These are phyloP conservation scores for Aradophagus sp. DNA, from an alignment of 1,140 invertebrate species.

Conservation along the genomic window DNA sequence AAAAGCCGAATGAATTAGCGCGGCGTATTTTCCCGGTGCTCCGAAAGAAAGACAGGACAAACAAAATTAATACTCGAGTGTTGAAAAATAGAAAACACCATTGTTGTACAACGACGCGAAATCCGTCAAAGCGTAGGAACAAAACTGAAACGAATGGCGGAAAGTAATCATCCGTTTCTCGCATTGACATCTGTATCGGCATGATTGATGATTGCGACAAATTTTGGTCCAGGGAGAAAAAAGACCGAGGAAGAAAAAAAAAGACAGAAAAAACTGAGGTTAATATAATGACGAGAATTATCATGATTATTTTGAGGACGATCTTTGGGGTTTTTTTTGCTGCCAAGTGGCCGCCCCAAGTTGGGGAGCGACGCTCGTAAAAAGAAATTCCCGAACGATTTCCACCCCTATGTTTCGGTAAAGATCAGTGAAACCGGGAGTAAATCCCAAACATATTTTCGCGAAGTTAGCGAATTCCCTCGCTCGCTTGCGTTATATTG, in stretches of 20 bases:
- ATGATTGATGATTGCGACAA: slow-evolving; percentile 31
- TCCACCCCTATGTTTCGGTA: slow-evolving; percentile 51
- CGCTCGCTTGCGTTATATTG: slow-evolving; percentile 52
- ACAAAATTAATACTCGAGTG: slow-evolving; percentile 19
- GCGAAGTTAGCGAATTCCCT: slow-evolving; percentile 71
- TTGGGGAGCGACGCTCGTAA: slow-evolving; percentile 60
- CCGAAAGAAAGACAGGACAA: too few relatives aligned
- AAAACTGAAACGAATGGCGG: slow-evolving; percentile 4
- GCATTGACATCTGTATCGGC: slow-evolving; percentile 19
- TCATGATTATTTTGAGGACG: slow-evolving; percentile 36
- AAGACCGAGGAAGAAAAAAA: too few relatives aligned
- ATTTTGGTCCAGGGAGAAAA: slow-evolving; percentile 2
- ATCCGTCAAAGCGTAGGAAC: slow-evolving; percentile 15
- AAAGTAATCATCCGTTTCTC: slow-evolving; percentile 19
- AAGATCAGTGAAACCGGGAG: slow-evolving; percentile 56
- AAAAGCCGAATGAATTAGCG: slow-evolving; percentile 20
- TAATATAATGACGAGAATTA: slow-evolving; percentile 45
- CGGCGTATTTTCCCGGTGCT: not conserved
- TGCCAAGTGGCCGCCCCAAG: slow-evolving; percentile 23
- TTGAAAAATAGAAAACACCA: slow-evolving; percentile 20
- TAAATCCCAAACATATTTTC: slow-evolving; percentile 73
- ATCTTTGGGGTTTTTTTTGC: slow-evolving; percentile 10
- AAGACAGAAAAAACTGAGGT: slow-evolving; percentile 5
- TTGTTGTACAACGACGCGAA: slow-evolving; percentile 12
- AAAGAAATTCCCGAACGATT: slow-evolving; percentile 63